A percentile compares a stretch with the other conserved stretches of the same genome.
phyloP scores from a whole-genome alignment of 2,797 vertebrate species.

The Anguilla marmorata region DNA sequence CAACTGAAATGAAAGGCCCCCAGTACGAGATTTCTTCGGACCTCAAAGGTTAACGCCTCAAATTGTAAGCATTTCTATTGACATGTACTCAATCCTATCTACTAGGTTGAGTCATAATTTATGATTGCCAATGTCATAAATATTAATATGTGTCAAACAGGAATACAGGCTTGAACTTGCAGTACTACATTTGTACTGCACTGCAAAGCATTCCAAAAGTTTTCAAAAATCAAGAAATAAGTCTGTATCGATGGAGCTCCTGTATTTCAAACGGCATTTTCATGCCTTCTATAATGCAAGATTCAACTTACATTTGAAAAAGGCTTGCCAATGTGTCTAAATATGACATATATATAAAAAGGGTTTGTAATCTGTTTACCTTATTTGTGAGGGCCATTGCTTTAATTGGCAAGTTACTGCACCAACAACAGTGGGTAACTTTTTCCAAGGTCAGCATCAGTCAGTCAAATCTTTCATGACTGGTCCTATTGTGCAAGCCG shows the following conservation, averaged over 20 bases:
- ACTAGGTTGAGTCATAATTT: not conserved
- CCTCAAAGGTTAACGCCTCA: conserved; percentile 26
- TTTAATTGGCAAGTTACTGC: not conserved
- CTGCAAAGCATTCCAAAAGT: not conserved
- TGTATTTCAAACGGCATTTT: not conserved
- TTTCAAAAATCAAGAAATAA: not conserved
- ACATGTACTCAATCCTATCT: not conserved
- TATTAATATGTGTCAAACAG: not conserved
- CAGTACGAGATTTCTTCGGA: conserved; percentile 16
- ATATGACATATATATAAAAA: not conserved
- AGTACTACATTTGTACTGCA: not conserved
- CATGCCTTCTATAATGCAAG: not conserved
- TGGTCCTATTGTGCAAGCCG: not conserved
- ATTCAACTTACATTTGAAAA: not conserved
- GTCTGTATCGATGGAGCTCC: not conserved
- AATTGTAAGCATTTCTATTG: not conserved
- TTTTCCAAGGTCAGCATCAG: not conserved
- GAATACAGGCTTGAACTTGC: conserved; percentile 5
- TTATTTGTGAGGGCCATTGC: not conserved
- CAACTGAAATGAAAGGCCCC: not conserved
- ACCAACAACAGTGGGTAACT: not conserved
- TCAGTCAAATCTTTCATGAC: not conserved
- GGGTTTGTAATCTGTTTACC: not conserved
- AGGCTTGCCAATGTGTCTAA: not conserved
- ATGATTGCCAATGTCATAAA: not conserved